These are phyloP conservation scores for Drosophila anomelani DNA, from an alignment of 2,888 invertebrate genomes.

Conservation along the genomic window DNA sequence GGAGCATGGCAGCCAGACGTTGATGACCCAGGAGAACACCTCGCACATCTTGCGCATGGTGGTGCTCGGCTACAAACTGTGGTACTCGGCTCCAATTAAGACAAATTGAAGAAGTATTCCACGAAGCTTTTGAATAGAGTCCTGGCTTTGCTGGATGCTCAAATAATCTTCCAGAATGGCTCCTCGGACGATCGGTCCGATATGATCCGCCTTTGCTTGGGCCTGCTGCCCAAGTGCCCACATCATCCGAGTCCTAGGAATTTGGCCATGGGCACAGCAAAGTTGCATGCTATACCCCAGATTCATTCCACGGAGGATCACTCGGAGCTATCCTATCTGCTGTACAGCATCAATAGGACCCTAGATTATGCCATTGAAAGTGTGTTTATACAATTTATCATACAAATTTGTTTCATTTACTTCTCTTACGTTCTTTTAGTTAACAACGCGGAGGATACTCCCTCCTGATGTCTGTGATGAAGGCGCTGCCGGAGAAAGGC, in stretches of 20 bases:
- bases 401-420: too few species aligned
- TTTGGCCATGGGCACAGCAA: conserved; percentile 87
- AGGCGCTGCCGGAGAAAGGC: conserved; percentile 87
- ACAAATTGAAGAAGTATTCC: conserved; percentile 85
- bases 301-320: conserved; percentile 86
- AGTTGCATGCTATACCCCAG: conserved; percentile 87
- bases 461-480: conserved; percentile 87
- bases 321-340: conserved; percentile 86
- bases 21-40: conserved; percentile 86
- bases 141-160: conserved; percentile 85
- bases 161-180: conserved; percentile 86
- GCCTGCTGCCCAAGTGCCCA: conserved; percentile 85
- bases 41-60: conserved; percentile 86
- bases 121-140: conserved; percentile 86
- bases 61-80: conserved; percentile 85
- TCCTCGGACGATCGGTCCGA: conserved; percentile 86
- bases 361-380: conserved; percentile 85
- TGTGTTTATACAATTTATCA: conserved; percentile 48
- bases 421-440: conserved; percentile 68
- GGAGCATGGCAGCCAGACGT: conserved; percentile 85
- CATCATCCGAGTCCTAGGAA: conserved; percentile 85
- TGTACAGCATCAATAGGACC: conserved; percentile 85
- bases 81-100: conserved; percentile 86
- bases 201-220: conserved; percentile 87
- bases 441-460: conserved; percentile 86